Evolutionary conservation across 2,888 invertebrate species (phyloP).

Genomic region (Amaurobius ferox): DNA sequence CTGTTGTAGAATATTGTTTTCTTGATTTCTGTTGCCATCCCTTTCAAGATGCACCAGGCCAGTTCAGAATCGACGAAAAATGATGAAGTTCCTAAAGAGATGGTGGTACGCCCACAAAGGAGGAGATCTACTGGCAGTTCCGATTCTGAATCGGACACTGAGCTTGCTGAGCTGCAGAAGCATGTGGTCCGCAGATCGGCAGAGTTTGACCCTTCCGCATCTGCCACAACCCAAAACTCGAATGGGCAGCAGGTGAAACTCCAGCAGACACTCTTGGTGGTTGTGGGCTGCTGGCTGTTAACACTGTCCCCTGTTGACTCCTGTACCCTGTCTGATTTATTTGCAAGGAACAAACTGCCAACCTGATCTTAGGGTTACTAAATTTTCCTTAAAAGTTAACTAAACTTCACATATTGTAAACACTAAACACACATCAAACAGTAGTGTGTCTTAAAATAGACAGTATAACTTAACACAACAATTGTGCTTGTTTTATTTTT

Average conservation of each 20-base stretch:
- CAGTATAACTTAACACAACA: too few relatives aligned
- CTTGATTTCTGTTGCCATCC: conserved; percentile 22
- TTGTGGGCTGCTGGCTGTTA: conserved; percentile 52
- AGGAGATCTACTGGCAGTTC: conserved; percentile 69
- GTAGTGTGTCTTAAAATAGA: too few relatives aligned
- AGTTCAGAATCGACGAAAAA: background rate
- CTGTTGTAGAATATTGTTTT: conserved; percentile 10
- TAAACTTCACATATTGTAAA: too few relatives aligned
- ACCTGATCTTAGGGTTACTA: too few relatives aligned
- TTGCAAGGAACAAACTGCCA: too few relatives aligned
- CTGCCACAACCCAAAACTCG: conserved; percentile 28
- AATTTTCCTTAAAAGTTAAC: too few relatives aligned
- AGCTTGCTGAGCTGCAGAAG: conserved; percentile 74
- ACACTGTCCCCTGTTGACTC: conserved; percentile 12
- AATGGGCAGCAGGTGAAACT: conserved; percentile 55
- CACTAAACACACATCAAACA: too few relatives aligned
- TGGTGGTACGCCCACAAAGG: conserved; percentile 27
- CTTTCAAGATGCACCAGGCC: conserved; percentile 57
- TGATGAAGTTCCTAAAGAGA: conserved; percentile 5
- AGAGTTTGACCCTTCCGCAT: conserved; percentile 72
- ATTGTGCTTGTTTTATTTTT: too few relatives aligned
- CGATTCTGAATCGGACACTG: conserved; percentile 75
- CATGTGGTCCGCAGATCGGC: conserved; percentile 74
- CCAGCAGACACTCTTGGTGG: conserved; percentile 31
- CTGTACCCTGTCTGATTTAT: conserved; percentile 29